These are phyloP conservation scores for Archips xylosteana DNA, from an alignment of 2,888 invertebrate genomes.

Conservation along the genomic window DNA sequence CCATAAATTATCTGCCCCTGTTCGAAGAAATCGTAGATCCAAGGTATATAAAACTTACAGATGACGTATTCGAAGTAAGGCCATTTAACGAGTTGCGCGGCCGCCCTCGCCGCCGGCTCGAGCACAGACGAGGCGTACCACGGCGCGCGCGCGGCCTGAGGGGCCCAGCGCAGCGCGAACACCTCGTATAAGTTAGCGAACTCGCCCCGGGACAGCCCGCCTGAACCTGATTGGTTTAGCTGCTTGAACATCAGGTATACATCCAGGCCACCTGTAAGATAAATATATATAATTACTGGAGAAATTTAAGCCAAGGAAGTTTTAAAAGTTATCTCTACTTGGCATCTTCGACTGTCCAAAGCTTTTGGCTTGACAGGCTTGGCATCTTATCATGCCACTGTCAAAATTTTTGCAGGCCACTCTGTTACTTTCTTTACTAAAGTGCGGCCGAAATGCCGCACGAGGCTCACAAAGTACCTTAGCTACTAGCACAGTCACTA, in stretches of 20 bases:
- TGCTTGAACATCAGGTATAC: conserved; percentile 93
- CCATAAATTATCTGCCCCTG: too few relatives aligned
- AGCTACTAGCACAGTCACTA: too few relatives aligned
- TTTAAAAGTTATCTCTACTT: too few relatives aligned
- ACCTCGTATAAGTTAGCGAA: conserved; percentile 88
- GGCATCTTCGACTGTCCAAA: too few relatives aligned
- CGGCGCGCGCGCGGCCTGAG: conserved; percentile 88
- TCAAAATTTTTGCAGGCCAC: too few relatives aligned
- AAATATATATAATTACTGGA: neutral
- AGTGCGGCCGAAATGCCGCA: too few relatives aligned
- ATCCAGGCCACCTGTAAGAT: conserved; percentile 87
- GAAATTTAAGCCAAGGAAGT: too few relatives aligned
- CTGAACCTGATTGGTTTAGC: conserved; percentile 88
- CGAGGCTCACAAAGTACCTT: too few relatives aligned
- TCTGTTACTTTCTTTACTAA: too few relatives aligned
- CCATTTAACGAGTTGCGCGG: neutral
- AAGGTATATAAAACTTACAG: neutral
- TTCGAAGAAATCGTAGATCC: too few relatives aligned
- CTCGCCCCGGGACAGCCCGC: conserved; percentile 89
- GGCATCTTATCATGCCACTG: too few relatives aligned
- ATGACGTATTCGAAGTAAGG: conserved; percentile 4
- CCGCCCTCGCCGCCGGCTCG: neutral
- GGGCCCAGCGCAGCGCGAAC: conserved; percentile 90
- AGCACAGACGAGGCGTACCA: conserved; percentile 88
- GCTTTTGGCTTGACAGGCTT: too few relatives aligned